Base-by-base conservation (phyloP, 2,797 vertebrate genomes). In the Todus mexicanus region DNA sequence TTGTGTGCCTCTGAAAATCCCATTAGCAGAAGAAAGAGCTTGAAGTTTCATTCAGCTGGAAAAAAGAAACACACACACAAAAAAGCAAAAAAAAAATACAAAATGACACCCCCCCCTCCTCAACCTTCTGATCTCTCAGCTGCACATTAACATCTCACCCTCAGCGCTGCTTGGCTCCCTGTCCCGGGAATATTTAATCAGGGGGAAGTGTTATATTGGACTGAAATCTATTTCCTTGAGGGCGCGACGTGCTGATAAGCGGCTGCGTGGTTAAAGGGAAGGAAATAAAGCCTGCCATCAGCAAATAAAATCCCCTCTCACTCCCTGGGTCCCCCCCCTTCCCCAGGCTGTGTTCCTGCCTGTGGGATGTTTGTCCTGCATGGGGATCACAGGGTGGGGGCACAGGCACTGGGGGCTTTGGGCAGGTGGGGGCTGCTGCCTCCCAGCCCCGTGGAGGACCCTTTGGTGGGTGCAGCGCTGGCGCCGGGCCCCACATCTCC, bases 21-120 rank as follows among this genome's bases (percentile, higher is more conserved):
- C 94, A 97, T 97, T 97, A 96, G 93, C 72, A 80, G 94, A 95
- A 95, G 95, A 97, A 95, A 93, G 92, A 87, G 91, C 89, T 95
- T 94, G 91, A 96, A 90, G 93, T 96, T 96, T 94, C 87, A 92
- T 96, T 94, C 92, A 94, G 86, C 77, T 95, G 86, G 68, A 20
- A 71, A 64, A 80, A 74, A 61, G 65, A 61, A 53, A 38, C n/a
- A n/a, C n/a, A n/a, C n/a, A n/a, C n/a, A n/a, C 26, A 31, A 22
- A 7, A 6, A 5, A 15, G 8, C 1, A 33, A 63, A 68, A n/a
- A 78, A n/a, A 82, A 33, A 83, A 14, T 10, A 33, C 21, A n/a
- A 43, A 47, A 70, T 6, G 69, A 31, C 11, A 35, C 19, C n/a
- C n/a, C n/a, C 15, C 51, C 23, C 26, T 15, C 40, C 40, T 20